A percentile compares a stretch with the other conserved stretches of the same genome.
phyloP scores from a whole-genome alignment of 2,888 invertebrate genomes.

The Drosophila nigricruria region DNA sequence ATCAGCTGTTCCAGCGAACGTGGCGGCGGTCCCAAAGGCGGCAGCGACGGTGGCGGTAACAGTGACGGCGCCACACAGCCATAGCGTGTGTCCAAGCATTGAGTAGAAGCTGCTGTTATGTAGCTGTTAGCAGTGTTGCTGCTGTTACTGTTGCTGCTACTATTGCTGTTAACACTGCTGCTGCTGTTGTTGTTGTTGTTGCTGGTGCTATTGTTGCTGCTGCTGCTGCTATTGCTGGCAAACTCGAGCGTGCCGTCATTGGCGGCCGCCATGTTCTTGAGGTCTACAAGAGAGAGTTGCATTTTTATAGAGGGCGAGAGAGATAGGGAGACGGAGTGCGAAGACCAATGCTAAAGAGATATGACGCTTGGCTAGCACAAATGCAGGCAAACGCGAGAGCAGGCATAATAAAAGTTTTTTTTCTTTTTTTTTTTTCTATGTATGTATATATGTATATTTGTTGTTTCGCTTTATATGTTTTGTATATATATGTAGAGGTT shows the following conservation, averaged over 20 bases:
- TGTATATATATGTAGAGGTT: constrained; percentile 45
- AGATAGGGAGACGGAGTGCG: constrained; percentile 10
- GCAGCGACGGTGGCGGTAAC: constrained; percentile 46
- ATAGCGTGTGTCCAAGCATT: constrained; percentile 60
- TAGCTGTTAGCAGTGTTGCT: constrained; percentile 34
- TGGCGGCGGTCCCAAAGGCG: constrained; percentile 73
- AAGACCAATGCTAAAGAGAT: constrained; percentile 14
- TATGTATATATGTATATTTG: constrained; percentile 51
- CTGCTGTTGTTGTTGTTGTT: constrained; percentile 47
- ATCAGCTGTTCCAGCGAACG: constrained; percentile 82
- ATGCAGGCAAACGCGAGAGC: constrained; percentile 60
- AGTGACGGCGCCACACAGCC: constrained; percentile 50
- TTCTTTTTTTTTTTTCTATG: constrained; percentile 36
- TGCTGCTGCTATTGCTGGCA: constrained; percentile 62
- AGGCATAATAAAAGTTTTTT: constrained; percentile 33
- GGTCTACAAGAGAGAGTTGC: constrained; percentile 78
- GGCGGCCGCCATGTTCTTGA: constrained; percentile 84
- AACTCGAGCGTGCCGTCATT: constrained; percentile 83
- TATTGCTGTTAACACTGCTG: constrained; percentile 46
- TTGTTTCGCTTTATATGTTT: constrained; percentile 54
- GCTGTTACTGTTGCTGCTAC: constrained; percentile 38
- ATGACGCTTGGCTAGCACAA: constrained; percentile 61
- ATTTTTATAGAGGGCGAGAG: constrained; percentile 32
- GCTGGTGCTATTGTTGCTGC: constrained; percentile 50
- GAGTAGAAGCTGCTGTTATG: constrained; percentile 23